Conservation (phyloP, 23 tunicate genomes). For the Ciona savignyi region DNA sequence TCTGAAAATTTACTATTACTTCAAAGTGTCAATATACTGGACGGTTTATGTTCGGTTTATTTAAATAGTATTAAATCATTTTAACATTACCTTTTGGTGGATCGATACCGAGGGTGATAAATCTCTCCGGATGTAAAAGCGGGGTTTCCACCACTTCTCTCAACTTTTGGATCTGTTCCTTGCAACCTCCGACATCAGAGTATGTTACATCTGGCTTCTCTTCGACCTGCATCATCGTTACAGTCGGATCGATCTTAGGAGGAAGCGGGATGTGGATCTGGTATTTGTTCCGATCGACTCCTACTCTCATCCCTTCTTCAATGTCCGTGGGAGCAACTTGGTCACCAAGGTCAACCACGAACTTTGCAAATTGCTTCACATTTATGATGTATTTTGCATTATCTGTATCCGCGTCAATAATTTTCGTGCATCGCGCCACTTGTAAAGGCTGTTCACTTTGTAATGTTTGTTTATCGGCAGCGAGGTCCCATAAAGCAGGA, state of each 20-base stretch:
- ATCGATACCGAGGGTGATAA: conserved; percentile 96
- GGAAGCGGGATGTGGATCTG: conserved; percentile 99
- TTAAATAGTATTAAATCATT: too few species aligned
- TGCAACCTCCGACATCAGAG: conserved; percentile 99
- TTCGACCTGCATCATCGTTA: conserved; percentile 99
- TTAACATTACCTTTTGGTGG: conserved; percentile 86
- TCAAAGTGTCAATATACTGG: too few species aligned
- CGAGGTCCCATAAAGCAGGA: conserved; percentile 99
- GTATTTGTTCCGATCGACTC: conserved; percentile 98
- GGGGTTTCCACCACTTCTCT: conserved; percentile 99
- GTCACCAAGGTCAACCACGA: conserved; percentile 98
- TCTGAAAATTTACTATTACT: too few species aligned
- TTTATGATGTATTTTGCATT: conserved; percentile 98
- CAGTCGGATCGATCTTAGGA: conserved; percentile 99
- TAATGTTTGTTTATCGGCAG: conserved; percentile 97
- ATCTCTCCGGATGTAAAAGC: conserved; percentile 92
- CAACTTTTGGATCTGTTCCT: conserved; percentile 96
- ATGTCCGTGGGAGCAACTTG: conserved; percentile 99
- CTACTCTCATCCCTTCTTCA: conserved; percentile 98
- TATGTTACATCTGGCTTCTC: conserved; percentile 99
- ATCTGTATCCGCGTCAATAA: conserved; percentile 94
- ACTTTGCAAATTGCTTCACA: conserved; percentile 99
- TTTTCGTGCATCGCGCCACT: conserved; percentile 98
- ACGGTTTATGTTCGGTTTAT: too few species aligned
- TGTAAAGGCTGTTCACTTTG: conserved; percentile 95